Percentiles rank a stretch among this genome's conserved stretches.
Evolutionary conservation across 2,113 vertebrate genomes (phyloP).

Genomic region (Eclectus roratus): DNA sequence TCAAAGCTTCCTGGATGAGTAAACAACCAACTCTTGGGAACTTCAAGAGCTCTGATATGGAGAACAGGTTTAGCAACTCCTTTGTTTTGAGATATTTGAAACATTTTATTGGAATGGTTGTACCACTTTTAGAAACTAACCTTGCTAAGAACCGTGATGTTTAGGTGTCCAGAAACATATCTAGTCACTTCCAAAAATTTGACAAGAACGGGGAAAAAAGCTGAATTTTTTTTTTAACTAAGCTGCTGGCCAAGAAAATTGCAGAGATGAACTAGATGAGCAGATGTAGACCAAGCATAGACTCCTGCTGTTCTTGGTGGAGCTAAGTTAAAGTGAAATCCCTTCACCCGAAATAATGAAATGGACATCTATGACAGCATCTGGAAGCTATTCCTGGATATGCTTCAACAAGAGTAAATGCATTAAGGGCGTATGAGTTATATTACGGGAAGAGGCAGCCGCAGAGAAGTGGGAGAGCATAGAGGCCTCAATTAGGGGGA

Average conservation of each 20-base stretch:
- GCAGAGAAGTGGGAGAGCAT: not conserved
- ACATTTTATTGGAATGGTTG: not conserved
- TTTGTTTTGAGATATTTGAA: not conserved
- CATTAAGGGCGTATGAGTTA: not conserved
- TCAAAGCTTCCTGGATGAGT: not conserved
- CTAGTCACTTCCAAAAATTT: not conserved
- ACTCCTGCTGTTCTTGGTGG: conserved; percentile 15
- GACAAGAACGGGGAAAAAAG: not conserved
- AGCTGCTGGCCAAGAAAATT: not conserved
- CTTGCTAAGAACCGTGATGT: not conserved
- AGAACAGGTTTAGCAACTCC: not conserved
- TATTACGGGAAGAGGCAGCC: conserved; percentile 1
- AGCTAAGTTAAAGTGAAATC: conserved; percentile 37
- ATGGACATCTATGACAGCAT: conserved; percentile 55
- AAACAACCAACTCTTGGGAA: not conserved
- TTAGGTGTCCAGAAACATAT: not conserved
- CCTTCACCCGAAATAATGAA: conserved; percentile 40
- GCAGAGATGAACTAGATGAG: not conserved
- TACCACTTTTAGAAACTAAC: not conserved
- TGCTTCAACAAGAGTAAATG: conserved; percentile 32
- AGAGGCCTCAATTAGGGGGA: conserved; percentile 12
- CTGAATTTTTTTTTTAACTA: not conserved
- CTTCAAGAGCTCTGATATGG: not conserved
- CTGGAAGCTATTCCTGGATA: conserved; percentile 55
- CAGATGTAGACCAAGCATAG: conserved; percentile 17